These are phyloP conservation scores for Ceryle rudis DNA, from an alignment of 2,797 vertebrate genomes.

Conservation along the genomic window DNA sequence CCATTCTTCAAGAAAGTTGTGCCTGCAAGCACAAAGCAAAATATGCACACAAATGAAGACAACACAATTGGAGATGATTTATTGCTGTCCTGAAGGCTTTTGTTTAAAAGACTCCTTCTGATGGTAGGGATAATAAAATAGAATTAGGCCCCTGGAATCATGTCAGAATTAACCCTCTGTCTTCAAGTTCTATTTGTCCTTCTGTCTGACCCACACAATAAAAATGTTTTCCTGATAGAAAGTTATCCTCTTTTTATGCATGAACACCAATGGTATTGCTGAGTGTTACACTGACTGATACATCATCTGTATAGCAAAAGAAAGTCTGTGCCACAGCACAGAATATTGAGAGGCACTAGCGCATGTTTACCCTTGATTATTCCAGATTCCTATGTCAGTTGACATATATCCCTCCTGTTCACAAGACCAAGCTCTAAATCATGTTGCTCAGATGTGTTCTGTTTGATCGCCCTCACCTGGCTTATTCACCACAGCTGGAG, in stretches of 20 bases:
- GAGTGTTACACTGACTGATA: neutral
- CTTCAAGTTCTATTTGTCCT: neutral
- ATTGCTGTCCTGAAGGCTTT: neutral
- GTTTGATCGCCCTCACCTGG: neutral
- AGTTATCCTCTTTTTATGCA: accelerated
- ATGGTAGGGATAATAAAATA: neutral
- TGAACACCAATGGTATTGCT: neutral
- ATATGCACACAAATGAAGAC: neutral
- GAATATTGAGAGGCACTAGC: neutral
- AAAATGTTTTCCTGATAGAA: neutral
- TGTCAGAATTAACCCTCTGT: neutral
- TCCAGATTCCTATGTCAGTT: neutral
- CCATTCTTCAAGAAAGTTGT: neutral
- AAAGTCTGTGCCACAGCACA: neutral
- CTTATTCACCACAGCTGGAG: neutral
- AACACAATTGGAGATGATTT: neutral
- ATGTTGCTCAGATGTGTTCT: neutral
- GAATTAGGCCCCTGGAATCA: neutral
- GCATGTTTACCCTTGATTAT: neutral
- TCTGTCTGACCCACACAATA: neutral
- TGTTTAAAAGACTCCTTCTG: neutral
- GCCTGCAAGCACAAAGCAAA: neutral
- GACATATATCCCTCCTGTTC: accelerated
- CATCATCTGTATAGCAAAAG: neutral
- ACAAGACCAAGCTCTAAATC: accelerated